Evolutionary conservation across 2,113 vertebrate genomes (phyloP).

Genomic region (Pogonocichla stellata): DNA sequence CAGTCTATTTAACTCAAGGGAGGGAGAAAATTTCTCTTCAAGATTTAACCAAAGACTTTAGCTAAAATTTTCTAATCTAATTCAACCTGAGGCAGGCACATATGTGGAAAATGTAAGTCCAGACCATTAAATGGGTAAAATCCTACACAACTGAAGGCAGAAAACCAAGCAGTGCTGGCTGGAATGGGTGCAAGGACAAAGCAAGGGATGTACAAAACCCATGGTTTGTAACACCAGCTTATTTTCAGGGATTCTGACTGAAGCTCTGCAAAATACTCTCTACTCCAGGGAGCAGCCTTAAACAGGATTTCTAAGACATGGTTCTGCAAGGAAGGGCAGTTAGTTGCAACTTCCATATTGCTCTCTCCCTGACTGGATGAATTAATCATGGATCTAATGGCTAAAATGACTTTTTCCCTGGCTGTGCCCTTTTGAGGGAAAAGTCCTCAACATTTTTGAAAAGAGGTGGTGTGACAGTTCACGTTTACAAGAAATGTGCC

Average conservation of each 20-base stretch:
- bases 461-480: fast-evolving
- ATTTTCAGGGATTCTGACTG: not conserved
- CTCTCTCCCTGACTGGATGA: not conserved
- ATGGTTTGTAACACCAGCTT: fast-evolving
- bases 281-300: not conserved
- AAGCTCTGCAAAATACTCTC: not conserved
- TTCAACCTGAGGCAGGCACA: not conserved
- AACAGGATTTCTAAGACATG: not conserved
- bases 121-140: not conserved
- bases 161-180: not conserved
- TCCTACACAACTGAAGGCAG: not conserved
- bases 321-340: not conserved
- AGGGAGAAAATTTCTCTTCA: not conserved
- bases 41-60: not conserved
- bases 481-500: not conserved
- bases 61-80: constrained; percentile 4
- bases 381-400: not conserved
- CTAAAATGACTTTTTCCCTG: not conserved
- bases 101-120: not conserved
- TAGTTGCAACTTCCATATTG: not conserved
- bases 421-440: not conserved
- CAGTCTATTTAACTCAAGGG: not conserved
- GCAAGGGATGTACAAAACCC: not conserved
- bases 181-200: not conserved
- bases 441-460: not conserved